Evolutionary conservation across 1,140 invertebrate species (phyloP).

Genomic region (Diorhabda elongata): DNA sequence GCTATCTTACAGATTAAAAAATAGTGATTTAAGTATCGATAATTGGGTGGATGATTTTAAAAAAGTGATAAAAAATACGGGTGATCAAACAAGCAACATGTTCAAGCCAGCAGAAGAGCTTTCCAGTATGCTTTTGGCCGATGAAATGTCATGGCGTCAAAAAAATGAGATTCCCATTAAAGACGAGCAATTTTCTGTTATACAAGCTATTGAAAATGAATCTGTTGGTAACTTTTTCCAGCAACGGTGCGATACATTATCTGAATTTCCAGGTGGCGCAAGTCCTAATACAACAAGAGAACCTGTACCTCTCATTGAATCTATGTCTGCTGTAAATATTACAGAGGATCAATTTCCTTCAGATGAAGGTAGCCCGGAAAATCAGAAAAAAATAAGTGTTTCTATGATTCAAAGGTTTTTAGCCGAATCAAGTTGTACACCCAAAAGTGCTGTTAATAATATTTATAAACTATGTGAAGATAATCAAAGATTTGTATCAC

Average conservation of each 20-base stretch:
- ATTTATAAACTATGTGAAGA: constrained; percentile 23
- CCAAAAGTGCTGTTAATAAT: constrained; percentile 26
- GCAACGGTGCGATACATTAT: constrained; percentile 30
- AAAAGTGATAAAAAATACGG: constrained; percentile 21
- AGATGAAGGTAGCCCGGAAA: not conserved
- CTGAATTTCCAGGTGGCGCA: constrained; percentile 21
- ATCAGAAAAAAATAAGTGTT: constrained; percentile 29
- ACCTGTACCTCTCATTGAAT: constrained; percentile 26
- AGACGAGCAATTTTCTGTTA: constrained; percentile 8
- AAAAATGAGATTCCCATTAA: constrained; percentile 34
- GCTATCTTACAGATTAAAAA: constrained; percentile 22
- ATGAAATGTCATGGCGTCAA: constrained; percentile 37
- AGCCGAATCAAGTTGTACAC: constrained; percentile 22
- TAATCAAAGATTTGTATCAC: not conserved
- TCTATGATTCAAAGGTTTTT: constrained; percentile 28
- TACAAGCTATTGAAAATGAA: constrained; percentile 9
- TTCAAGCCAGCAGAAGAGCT: constrained; percentile 35
- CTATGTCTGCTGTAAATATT: not conserved
- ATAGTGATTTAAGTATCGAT: constrained; percentile 29
- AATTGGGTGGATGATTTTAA: constrained; percentile 26
- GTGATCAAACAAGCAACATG: constrained; percentile 23
- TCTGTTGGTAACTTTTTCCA: constrained; percentile 40
- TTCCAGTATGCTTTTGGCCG: constrained; percentile 27
- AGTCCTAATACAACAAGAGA: constrained; percentile 27
- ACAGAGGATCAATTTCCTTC: not conserved